Percentiles rank a stretch among this genome's conserved stretches.
Conservation (phyloP, 2,888 invertebrate species). For the Anticlea derivata region DNA sequence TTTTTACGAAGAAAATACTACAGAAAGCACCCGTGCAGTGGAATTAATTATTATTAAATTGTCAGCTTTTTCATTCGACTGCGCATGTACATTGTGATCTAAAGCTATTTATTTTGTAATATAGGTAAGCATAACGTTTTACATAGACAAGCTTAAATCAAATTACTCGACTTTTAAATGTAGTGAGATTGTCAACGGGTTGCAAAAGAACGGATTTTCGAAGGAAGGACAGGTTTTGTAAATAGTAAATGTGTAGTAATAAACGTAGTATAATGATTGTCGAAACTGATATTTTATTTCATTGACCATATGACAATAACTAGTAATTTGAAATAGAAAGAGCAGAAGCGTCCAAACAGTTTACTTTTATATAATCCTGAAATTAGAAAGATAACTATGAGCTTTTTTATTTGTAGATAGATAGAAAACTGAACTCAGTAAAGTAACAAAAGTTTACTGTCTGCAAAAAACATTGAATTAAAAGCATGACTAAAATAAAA, state of each 20-base stretch:
- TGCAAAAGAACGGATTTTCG: slow-evolving; percentile 44
- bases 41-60: slow-evolving; percentile 35
- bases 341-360: slow-evolving; percentile 43
- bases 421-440: too few relatives aligned
- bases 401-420: neutral
- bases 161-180: slow-evolving; percentile 35
- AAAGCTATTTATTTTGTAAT: slow-evolving; percentile 74
- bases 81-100: slow-evolving; percentile 60
- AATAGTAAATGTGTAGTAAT: slow-evolving; percentile 70
- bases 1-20: slow-evolving; percentile 72
- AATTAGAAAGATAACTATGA: neutral
- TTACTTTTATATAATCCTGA: slow-evolving; percentile 57
- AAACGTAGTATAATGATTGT: slow-evolving; percentile 78
- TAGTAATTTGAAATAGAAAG: slow-evolving; percentile 43
- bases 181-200: slow-evolving; percentile 46
- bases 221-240: slow-evolving; percentile 68
- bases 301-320: neutral
- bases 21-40: slow-evolving; percentile 62
- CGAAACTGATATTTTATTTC: slow-evolving; percentile 44
- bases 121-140: slow-evolving; percentile 60
- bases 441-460: too few relatives aligned
- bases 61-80: slow-evolving; percentile 42
- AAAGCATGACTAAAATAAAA: too few relatives aligned
- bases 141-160: slow-evolving; percentile 40
- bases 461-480: too few relatives aligned